Evolutionary conservation across 2,113 vertebrate genomes (phyloP).

Genomic region (Herpetotheres cachinnans): DNA sequence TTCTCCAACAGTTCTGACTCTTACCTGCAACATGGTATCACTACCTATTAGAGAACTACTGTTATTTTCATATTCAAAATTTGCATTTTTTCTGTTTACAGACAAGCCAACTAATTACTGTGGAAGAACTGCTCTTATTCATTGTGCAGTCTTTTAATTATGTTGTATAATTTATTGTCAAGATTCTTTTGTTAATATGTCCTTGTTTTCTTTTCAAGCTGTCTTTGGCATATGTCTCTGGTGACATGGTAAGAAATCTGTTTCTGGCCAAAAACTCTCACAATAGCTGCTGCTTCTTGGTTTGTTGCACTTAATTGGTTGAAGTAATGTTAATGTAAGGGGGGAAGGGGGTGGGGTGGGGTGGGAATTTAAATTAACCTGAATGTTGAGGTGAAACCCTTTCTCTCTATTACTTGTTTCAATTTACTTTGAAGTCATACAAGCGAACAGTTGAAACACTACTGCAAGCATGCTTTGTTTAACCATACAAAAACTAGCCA

Average conservation of each 20-base stretch:
- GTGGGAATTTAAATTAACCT: background rate
- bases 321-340: background rate
- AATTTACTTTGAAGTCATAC: background rate
- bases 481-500: background rate
- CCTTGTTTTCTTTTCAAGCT: background rate
- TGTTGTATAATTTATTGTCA: background rate
- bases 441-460: background rate
- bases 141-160: background rate
- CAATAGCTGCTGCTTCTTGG: background rate
- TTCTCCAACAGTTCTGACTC: rapidly evolving
- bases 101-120: background rate
- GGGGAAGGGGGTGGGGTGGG: no score
- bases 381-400: background rate
- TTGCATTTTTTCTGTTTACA: background rate
- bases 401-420: background rate
- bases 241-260: background rate
- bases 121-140: background rate
- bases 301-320: background rate
- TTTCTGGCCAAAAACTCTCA: background rate
- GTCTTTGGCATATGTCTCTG: background rate
- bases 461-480: background rate
- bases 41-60: background rate
- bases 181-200: background rate
- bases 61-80: background rate
- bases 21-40: rapidly evolving